phyloP scores from a whole-genome alignment of 64 coral and sea anemone genomes.

The Montipora foliosa region DNA sequence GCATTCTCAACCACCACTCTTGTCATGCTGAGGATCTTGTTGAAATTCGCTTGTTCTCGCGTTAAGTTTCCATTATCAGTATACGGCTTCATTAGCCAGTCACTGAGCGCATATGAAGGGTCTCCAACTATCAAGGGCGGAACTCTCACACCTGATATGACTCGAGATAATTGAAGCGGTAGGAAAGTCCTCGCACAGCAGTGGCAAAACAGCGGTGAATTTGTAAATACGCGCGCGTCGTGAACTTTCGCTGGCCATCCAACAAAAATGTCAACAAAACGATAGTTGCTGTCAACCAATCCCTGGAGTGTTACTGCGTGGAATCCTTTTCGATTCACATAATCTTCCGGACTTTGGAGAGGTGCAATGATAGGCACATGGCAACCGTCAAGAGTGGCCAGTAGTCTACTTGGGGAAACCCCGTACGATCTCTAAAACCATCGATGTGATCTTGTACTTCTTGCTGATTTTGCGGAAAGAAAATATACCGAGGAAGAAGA shows the following conservation, averaged over 20 bases:
- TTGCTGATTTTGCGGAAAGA: background rate
- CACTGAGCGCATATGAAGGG: background rate
- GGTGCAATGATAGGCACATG: background rate
- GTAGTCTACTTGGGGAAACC: background rate
- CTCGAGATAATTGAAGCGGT: background rate
- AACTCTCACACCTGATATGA: background rate
- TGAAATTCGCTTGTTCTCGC: constrained; percentile 57
- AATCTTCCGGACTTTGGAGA: constrained; percentile 11
- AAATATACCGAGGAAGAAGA: background rate
- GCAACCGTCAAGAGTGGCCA: background rate
- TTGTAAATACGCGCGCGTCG: no score
- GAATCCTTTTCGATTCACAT: background rate
- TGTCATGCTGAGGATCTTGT: constrained; percentile 55
- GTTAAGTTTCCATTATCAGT: constrained; percentile 38
- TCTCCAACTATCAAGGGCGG: background rate
- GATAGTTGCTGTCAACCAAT: no score
- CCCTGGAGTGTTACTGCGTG: no score
- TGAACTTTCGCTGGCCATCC: no score
- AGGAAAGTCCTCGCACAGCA: constrained; percentile 11
- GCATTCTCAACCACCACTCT: constrained; percentile 80
- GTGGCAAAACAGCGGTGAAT: background rate
- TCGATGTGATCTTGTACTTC: background rate
- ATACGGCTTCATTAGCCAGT: constrained; percentile 30
- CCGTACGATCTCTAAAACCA: background rate
- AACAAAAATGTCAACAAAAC: no score